Conservation (phyloP, 1,140 invertebrate genomes). For the Euschistus heros region DNA sequence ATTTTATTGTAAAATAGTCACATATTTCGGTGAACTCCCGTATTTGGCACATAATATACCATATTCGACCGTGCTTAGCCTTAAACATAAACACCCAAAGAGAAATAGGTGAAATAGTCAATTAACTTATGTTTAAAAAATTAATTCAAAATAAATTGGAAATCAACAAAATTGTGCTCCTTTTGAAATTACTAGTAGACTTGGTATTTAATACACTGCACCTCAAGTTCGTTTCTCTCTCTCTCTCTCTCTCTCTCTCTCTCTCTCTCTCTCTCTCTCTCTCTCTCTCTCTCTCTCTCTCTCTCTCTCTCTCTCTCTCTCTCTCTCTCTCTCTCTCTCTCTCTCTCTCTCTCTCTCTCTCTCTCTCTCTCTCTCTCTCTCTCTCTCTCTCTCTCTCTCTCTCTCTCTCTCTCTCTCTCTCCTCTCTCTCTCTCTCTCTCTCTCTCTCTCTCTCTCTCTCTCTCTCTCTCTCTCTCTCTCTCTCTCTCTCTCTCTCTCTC, state of each 20-base stretch:
- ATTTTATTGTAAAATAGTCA: too few species aligned
- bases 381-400: slow-evolving; percentile 20
- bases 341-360: slow-evolving; percentile 15
- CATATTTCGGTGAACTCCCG: too few species aligned
- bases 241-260: background rate
- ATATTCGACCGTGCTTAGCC: too few species aligned
- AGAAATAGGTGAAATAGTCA: too few species aligned
- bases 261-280: background rate
- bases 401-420: background rate
- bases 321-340: slow-evolving; percentile 9
- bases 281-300: slow-evolving; percentile 21
- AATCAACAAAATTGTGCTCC: too few species aligned
- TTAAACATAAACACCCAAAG: too few species aligned
- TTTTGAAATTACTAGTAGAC: too few species aligned
- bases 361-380: slow-evolving; percentile 18
- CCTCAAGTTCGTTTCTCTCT: background rate
- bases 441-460: background rate
- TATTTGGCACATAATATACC: too few species aligned
- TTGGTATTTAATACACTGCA: background rate
- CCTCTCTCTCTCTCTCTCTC: slow-evolving; percentile 3
- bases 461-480: slow-evolving; percentile 13
- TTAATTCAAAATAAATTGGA: too few species aligned
- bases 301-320: slow-evolving; percentile 15
- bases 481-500: background rate
- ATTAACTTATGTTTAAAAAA: too few species aligned